Evolutionary conservation across 2,888 invertebrate species (phyloP).

Genomic region (Pristionchus maxplancki): DNA sequence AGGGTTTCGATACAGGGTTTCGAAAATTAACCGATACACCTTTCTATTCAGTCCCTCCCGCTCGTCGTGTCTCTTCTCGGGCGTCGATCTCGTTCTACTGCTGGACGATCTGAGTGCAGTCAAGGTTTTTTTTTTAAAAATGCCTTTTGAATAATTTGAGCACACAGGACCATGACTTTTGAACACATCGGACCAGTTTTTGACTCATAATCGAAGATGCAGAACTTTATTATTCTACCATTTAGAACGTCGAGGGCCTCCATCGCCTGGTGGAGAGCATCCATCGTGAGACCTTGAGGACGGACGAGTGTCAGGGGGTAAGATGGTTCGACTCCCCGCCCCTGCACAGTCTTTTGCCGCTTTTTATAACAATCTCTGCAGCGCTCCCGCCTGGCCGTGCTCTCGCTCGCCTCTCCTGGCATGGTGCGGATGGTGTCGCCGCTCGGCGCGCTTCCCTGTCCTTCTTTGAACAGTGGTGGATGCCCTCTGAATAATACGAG

Average conservation of each 20-base stretch:
- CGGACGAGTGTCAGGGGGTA: slow-evolving; percentile 15
- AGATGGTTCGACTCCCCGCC: too few species aligned
- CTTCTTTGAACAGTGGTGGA: not conserved
- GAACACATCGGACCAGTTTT: too few species aligned
- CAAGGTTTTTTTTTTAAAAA: too few species aligned
- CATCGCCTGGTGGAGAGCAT: not conserved
- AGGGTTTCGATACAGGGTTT: too few species aligned
- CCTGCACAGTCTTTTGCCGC: not conserved
- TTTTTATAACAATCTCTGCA: not conserved
- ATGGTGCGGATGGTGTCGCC: not conserved
- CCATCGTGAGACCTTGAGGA: not conserved
- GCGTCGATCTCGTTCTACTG: slow-evolving; percentile 3
- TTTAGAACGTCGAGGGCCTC: slow-evolving; percentile 8
- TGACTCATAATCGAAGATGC: too few species aligned
- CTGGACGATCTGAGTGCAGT: slow-evolving; percentile 1
- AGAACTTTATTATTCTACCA: too few species aligned
- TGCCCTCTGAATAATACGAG: slow-evolving; percentile 7
- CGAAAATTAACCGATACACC: too few species aligned
- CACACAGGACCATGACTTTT: too few species aligned
- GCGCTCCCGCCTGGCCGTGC: slow-evolving; percentile 36
- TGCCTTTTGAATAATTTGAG: too few species aligned
- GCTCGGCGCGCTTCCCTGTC: not conserved
- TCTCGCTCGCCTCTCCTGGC: slow-evolving; percentile 7
- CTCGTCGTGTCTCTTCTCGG: not conserved
- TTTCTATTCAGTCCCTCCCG: not conserved